phyloP scores from a whole-genome alignment of 1,140 invertebrate genomes.

The silkworm (Bombyx mori) region ASM3026992v2 NC_085118.1:9033501-9034000 shows the following conservation, averaged over 20 bases:
- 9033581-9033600: conserved; percentile 3
- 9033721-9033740: too few species aligned
- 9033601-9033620: conserved; percentile 41
- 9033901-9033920: conserved; percentile 84
- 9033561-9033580: background rate
- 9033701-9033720: too few species aligned
- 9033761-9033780: too few species aligned
- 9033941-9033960: conserved; percentile 59
- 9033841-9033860: conserved; percentile 35
- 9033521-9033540: background rate
- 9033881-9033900: conserved; percentile 45
- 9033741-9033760: too few species aligned
- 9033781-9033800: too few species aligned
- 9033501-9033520: conserved; percentile 1
- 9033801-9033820: too few species aligned
- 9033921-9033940: conserved; percentile 91
- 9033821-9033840: conserved; percentile 56
- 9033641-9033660: too few species aligned
- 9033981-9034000: background rate
- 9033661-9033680: too few species aligned
- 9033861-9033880: conserved; percentile 42
- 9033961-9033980: background rate
- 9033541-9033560: background rate
- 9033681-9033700: too few species aligned
- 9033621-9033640: conserved; percentile 8